A percentile compares a stretch with the other conserved stretches of the same genome.
Evolutionary conservation across 1,140 invertebrate species (phyloP).

Genomic region (Ericerus pela): DNA sequence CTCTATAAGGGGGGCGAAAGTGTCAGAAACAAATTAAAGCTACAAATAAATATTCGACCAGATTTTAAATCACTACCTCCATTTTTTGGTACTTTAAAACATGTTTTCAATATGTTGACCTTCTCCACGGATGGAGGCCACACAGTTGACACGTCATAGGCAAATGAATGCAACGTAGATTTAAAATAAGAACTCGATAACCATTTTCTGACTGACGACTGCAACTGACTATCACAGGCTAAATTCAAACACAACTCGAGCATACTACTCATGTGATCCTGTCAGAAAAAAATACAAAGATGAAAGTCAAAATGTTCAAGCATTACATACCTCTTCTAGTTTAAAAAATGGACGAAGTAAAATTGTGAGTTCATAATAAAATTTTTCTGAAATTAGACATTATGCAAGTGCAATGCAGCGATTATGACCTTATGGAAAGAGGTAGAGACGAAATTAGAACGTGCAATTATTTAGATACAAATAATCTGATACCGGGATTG

Average conservation of each 20-base stretch:
- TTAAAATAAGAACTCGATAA: not conserved
- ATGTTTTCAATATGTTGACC: not conserved
- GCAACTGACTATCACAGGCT: not conserved
- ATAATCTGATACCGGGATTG: no score
- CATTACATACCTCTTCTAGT: no score
- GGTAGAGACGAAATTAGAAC: no score
- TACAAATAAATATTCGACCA: not conserved
- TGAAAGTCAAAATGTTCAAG: no score
- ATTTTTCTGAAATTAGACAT: no score
- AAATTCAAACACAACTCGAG: not conserved
- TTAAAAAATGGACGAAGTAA: no score
- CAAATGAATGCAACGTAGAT: not conserved
- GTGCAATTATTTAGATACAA: no score
- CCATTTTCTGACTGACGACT: not conserved
- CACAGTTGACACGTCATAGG: not conserved
- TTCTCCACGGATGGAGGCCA: not conserved
- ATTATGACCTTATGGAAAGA: no score
- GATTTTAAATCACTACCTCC: not conserved
- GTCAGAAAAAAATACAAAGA: not conserved
- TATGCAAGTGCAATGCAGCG: no score
- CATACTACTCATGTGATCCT: constrained; percentile 10
- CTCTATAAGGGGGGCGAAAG: no score
- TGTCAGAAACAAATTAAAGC: not conserved
- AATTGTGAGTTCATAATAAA: no score
- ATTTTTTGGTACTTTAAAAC: constrained; percentile 4